Evolutionary conservation across 1,140 invertebrate genomes (phyloP).

Genomic region (Camponotus pennsylvanicus): DNA sequence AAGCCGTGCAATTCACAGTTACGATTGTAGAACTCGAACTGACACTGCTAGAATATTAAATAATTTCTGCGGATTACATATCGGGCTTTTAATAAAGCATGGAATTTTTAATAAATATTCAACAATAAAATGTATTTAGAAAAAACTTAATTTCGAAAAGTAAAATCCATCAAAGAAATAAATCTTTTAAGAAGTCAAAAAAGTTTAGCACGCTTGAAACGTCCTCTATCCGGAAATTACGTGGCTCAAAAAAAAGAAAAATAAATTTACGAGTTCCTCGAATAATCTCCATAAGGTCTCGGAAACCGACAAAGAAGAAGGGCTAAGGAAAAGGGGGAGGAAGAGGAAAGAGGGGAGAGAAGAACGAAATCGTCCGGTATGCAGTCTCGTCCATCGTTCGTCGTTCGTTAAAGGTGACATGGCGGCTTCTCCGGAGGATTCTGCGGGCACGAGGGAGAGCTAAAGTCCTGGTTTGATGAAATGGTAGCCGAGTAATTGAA

Average conservation of each 20-base stretch:
- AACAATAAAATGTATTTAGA: neutral
- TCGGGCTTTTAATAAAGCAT: neutral
- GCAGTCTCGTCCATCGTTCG: conserved; percentile 68
- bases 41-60: conserved; percentile 10
- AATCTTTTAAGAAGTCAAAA: neutral
- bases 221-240: conserved; percentile 5
- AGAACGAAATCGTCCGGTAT: conserved; percentile 61
- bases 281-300: conserved; percentile 22
- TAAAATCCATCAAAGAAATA: neutral
- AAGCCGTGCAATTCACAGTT: neutral
- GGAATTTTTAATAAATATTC: neutral
- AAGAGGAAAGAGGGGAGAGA: neutral
- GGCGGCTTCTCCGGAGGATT: conserved; percentile 63
- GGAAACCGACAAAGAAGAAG: conserved; percentile 41
- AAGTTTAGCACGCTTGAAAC: neutral
- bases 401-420: conserved; percentile 75
- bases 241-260: neutral
- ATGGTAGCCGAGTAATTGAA: conserved; percentile 83
- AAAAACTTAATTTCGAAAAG: neutral
- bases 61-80: conserved; percentile 20
- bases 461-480: conserved; percentile 78
- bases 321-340: conserved; percentile 15
- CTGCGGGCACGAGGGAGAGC: conserved; percentile 39
- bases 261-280: conserved; percentile 1
- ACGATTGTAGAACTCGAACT: neutral